phyloP scores from a whole-genome alignment of 2,113 vertebrate species.

The Martes martes region DNA sequence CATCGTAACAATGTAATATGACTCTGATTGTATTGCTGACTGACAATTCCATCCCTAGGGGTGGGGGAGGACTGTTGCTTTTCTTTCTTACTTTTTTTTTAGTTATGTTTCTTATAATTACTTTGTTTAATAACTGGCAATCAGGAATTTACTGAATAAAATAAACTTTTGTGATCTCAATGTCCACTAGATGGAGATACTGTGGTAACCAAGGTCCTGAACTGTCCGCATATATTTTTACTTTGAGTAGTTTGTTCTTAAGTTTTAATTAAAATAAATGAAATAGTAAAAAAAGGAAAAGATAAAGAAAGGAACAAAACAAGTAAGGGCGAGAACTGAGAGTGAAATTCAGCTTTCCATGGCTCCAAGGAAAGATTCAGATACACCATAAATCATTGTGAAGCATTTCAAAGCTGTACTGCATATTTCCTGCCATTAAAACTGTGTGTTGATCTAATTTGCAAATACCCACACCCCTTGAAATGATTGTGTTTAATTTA shows the following conservation, averaged over 20 bases:
- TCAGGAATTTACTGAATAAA: not conserved
- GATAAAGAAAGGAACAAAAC: not conserved
- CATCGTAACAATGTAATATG: not conserved
- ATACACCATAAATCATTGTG: not conserved
- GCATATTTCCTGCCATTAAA: constrained; percentile 2
- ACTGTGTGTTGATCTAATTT: constrained; percentile 47
- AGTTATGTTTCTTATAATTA: not conserved
- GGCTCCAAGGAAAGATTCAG: not conserved
- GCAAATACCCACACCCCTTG: constrained; percentile 54
- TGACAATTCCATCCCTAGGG: not conserved
- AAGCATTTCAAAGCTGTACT: not conserved
- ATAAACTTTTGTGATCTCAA: not conserved
- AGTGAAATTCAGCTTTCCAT: constrained; percentile 38
- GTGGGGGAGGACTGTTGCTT: not conserved
- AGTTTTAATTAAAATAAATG: constrained; percentile 61
- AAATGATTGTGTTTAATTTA: constrained; percentile 57
- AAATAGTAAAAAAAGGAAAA: constrained; percentile 25
- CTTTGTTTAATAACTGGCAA: constrained; percentile 2
- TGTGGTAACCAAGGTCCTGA: not conserved
- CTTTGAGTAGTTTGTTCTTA: not conserved
- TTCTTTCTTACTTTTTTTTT: not conserved
- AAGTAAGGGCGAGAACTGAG: not conserved
- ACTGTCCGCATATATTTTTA: not conserved
- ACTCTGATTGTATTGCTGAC: not conserved
- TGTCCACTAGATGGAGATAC: constrained; percentile 51